Base-by-base conservation (phyloP, 2,888 invertebrate species). In the Chorisops tibialis region DNA sequence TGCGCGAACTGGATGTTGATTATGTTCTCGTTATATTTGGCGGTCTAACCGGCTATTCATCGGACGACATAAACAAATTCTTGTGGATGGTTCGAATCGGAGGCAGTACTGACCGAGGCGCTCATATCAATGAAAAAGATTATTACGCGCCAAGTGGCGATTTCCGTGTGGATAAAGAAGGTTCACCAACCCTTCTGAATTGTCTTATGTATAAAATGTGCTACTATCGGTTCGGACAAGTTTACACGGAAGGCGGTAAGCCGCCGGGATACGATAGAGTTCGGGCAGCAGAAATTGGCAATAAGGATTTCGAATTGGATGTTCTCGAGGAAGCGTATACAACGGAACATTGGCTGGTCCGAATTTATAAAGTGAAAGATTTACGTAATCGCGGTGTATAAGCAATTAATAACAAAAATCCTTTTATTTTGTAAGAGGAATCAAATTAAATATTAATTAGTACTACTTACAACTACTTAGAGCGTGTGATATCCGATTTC, bases 151-250 rank as follows among this genome's bases (percentile, higher is more conserved):
- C 93, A 0, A 85, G 87, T 67, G 98, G 98, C 2, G 98, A 99
- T 82, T 99, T 97, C 80, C 82, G 96, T 45, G 89, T 99, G 2
- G 98, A 98, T 80, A 89, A 90, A 69, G 96, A 96, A 74, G 97
- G 96, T 41, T 93, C 96, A 1, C 86, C 86, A 35, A 89, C 89
- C 16, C 82, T 99, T 69, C 87, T 97, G 70, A 97, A 99, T 81
- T 97, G 95, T 73, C 85, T 98, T 66, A 99, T 98, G 98, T 98
- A 99, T 82, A 99, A 98, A 82, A 93, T 99, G 92, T 96, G 96
- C 81, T 99, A 98, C 79, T 97, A 99, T 81, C 87, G 94, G 73
- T 99, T 98, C 77, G 97, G 96, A 0, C 91, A 92, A 71, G 92
- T 96, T 65, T 96, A 95, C 76, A 96, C 96, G 0, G 96, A 97